phyloP scores from a whole-genome alignment of 2,797 vertebrate genomes.

The Hoplostethus atlanticus region DNA sequence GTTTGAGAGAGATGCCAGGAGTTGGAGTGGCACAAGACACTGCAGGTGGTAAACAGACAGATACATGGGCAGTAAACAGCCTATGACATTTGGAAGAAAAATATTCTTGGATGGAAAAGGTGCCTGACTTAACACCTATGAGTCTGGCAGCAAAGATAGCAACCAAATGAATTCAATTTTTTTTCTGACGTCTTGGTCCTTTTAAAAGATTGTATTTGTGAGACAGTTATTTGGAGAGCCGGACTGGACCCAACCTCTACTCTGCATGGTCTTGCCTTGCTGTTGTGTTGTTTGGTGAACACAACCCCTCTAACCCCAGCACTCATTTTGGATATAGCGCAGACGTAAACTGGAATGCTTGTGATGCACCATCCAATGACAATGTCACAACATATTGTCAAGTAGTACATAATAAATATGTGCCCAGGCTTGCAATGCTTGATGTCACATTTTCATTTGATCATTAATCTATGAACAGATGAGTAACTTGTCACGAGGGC shows the following conservation, averaged over 20 bases:
- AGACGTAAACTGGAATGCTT: neutral
- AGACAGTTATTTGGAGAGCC: too few species aligned
- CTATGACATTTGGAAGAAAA: neutral
- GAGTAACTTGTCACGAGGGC: conserved; percentile 72
- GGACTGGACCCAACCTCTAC: neutral
- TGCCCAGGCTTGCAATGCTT: conserved; percentile 36
- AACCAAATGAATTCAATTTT: too few species aligned
- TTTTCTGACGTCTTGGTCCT: neutral
- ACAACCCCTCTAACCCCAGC: too few species aligned
- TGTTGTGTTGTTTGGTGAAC: too few species aligned
- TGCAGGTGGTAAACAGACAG: neutral
- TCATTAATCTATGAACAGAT: conserved; percentile 66
- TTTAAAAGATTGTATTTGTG: neutral
- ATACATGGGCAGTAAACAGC: neutral
- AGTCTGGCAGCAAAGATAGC: neutral
- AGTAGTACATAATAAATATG: conserved; percentile 19
- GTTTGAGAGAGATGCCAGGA: neutral
- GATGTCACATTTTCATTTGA: conserved; percentile 57
- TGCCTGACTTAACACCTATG: neutral
- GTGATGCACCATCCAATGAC: conserved; percentile 13
- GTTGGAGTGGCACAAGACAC: conserved; percentile 1
- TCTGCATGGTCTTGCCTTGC: neutral
- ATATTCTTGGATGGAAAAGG: neutral
- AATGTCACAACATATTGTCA: conserved; percentile 17
- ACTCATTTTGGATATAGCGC: neutral